Evolutionary conservation across 1,140 invertebrate species (phyloP), one percentile per base, ranked within the genome.

Genomic region (Drosophila mojavensis): DNA sequence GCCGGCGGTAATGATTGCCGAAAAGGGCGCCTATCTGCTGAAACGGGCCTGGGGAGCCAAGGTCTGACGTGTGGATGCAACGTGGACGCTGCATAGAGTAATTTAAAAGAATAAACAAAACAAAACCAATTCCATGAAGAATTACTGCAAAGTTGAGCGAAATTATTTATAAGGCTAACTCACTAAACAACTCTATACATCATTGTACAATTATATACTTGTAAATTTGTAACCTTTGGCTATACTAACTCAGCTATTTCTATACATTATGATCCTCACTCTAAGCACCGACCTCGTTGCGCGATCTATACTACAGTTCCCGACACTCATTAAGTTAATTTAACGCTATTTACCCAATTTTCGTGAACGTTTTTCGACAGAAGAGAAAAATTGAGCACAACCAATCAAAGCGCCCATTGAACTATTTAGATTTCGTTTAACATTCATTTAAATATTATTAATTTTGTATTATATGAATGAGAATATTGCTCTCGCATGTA

Each of bases 1-100:
- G 2, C 94, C 94, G 3, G 94, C 94, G 6, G 93, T 95, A 10
- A 95, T 95, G 94, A 95, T 95, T 51, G 95, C 94, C 2, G 95
- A 95, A 83, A 95, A 95, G 82, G 95, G 94, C 33, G 91, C 94
- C n/a, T 94, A 95, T 71, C 92, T 95, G 78, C 94, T 95, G 45
- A 95, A 95, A 82, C 92, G 95, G 90, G 95, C 95, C 90, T 95
- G 94, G 94, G 93, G 92, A 15, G 80, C 91, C 66, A 91, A 91
- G 75, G 90, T 91, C 63, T 91, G 90, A 91, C 90, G 90, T 50
- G 73, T 91, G 67, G 90, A 91, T 79, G 90, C 90, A 89, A 91
- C 90, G 76, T 91, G 90, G 90, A 91, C 90, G 83, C 78, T 91
- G 90, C 90, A 89, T 91, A 91, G 90, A 91, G 90, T 91, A 91